Conservation (phyloP, 1,140 invertebrate genomes). For the Heterodera carotae region DNA sequence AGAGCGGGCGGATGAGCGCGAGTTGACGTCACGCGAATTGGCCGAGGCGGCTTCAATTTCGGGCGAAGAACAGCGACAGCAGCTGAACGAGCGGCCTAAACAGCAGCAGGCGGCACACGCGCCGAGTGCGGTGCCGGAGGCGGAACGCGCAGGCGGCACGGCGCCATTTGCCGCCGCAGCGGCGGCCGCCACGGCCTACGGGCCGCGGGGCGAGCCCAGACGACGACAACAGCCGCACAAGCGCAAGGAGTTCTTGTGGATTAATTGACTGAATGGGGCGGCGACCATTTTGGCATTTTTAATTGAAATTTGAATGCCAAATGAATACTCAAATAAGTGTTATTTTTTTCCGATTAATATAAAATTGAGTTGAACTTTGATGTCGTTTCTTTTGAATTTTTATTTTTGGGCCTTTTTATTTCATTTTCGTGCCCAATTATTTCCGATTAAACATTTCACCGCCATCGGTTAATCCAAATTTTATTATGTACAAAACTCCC, state of each 20-base stretch:
- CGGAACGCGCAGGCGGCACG: background rate
- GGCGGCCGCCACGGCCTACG: background rate
- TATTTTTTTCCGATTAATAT: no score
- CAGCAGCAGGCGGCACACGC: conserved; percentile 5
- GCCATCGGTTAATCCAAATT: no score
- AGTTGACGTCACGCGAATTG: background rate
- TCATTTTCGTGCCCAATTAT: no score
- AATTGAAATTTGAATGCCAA: no score
- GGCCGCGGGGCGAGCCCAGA: background rate
- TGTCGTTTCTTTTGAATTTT: no score
- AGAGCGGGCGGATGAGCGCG: background rate
- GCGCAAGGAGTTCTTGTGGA: background rate
- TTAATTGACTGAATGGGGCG: background rate
- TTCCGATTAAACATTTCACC: no score
- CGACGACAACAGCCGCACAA: background rate
- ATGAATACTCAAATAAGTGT: no score
- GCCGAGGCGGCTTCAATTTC: background rate
- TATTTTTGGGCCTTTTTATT: no score
- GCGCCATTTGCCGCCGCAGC: background rate
- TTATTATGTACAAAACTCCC: no score
- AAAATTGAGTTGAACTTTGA: no score
- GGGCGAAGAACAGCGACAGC: conserved; percentile 1
- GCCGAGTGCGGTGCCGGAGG: background rate
- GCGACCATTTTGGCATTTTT: no score
- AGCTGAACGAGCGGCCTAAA: background rate